Percentiles rank a stretch among this genome's conserved stretches.
Conservation (phyloP, 2,888 invertebrate species). For the Trissolcus japonicus region DNA sequence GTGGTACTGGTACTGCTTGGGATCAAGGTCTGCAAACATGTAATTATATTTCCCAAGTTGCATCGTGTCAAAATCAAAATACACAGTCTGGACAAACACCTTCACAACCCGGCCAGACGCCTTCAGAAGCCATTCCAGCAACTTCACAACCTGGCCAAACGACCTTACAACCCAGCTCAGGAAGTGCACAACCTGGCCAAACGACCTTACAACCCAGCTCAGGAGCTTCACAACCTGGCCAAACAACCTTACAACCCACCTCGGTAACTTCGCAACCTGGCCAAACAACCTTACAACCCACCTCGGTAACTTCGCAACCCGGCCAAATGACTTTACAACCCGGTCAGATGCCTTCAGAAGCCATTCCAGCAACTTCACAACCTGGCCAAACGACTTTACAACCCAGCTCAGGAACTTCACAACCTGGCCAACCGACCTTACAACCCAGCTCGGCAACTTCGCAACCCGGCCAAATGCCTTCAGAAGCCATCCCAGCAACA, state of each 20-base stretch:
- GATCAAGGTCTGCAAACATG: conserved; percentile 83
- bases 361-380: background rate
- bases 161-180: too few species aligned
- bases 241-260: too few species aligned
- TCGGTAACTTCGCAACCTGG: background rate
- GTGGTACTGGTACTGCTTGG: conserved; percentile 88
- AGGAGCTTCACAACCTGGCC: background rate
- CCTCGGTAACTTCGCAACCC: too few species aligned
- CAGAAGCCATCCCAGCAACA: background rate
- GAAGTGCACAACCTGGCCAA: background rate
- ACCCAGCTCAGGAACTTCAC: too few species aligned
- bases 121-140: background rate
- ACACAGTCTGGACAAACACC: background rate
- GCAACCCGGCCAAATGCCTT: background rate
- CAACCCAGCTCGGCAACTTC: background rate
- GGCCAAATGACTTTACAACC: background rate
- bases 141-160: background rate
- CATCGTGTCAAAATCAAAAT: conserved; percentile 28
- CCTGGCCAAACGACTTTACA: too few species aligned
- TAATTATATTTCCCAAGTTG: conserved; percentile 78
- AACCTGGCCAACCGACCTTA: background rate
- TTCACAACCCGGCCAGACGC: background rate
- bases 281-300: background rate
- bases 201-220: background rate
- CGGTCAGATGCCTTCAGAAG: background rate